phyloP scores from a whole-genome alignment of 2,888 invertebrate genomes.

The Melanostoma scalare region DNA sequence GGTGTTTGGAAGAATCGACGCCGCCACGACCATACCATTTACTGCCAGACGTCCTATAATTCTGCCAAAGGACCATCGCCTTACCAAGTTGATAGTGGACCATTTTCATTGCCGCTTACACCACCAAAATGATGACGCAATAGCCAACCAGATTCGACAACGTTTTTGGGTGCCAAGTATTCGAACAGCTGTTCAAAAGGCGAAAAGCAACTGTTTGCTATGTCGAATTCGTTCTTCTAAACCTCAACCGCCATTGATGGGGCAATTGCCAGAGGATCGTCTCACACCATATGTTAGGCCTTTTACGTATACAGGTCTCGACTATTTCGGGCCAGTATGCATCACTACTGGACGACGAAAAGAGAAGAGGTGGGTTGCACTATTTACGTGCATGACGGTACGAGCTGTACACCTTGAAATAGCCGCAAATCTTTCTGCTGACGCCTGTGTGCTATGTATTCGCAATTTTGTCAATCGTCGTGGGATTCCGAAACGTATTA shows the following conservation, averaged over 20 bases:
- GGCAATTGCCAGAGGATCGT: conserved; percentile 51
- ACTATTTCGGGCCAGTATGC: conserved; percentile 39
- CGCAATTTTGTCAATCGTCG: conserved; percentile 27
- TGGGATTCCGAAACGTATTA: conserved; percentile 25
- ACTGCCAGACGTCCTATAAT: neutral
- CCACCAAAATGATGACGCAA: conserved; percentile 30
- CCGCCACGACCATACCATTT: neutral
- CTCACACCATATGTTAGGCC: conserved; percentile 48
- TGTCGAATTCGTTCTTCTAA: conserved; percentile 57
- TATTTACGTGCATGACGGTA: conserved; percentile 61
- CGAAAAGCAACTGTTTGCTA: conserved; percentile 18
- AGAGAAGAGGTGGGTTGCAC: conserved; percentile 42
- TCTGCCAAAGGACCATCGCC: neutral
- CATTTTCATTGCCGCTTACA: conserved; percentile 24
- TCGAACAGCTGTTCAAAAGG: neutral
- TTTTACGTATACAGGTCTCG: conserved; percentile 53
- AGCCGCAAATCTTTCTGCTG: conserved; percentile 29
- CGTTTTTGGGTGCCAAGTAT: conserved; percentile 3
- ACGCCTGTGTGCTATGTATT: too few relatives aligned
- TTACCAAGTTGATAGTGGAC: conserved; percentile 15
- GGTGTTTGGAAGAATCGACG: neutral
- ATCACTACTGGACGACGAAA: conserved; percentile 36
- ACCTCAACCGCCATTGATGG: conserved; percentile 67
- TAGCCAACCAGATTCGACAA: conserved; percentile 17
- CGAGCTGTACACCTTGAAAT: conserved; percentile 36